Evolutionary conservation across 2,888 invertebrate genomes (phyloP), one percentile per base, ranked within the genome.

Genomic region (Drosophila borealis): DNA sequence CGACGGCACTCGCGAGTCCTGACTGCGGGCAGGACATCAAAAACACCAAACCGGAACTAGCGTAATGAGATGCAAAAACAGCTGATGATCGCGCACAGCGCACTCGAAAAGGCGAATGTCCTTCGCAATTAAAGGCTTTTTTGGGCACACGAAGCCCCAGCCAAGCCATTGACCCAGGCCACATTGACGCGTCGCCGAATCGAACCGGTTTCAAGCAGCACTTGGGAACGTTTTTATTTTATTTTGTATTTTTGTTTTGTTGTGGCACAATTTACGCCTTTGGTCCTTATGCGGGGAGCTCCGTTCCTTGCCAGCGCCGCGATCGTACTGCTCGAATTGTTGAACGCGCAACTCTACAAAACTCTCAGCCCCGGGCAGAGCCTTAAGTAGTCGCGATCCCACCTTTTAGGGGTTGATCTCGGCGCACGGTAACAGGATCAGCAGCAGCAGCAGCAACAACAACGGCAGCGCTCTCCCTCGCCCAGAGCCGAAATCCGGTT

Each of bases 311-410:
- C 74, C 71, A 73, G 72, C 45, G 82, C 54, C 81, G 74, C 80
- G 88, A 88, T 89, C 86, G 74, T 72, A 92, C 90, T 92, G 89
- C 70, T 62, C 69, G 78, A 55, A 42, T 72, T 70, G 72, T 61
- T 61, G 60, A 70, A 68, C 71, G 76, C 67, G 79, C 80, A 65
- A 55, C 44, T 76, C 74, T 72, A 88, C 78, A 89, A 89, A 86
- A 87, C 86, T 78, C 71, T 51, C 73, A 60, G 64, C 51, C 51
- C 67, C 71, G 55, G 72, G 63, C 61, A 66, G 69, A 74, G 80
- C 64, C 80, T 90, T 90, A 90, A 87, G 89, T 89, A 89, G 78
- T 74, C 70, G 46, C 69, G 83, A 78, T 81, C 77, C 65, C 78
- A 69, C 53, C 63, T 57, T 70, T 85, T 83, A 85, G 83, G 88